Percentiles rank a stretch among this genome's conserved stretches.
These are phyloP conservation scores for Pantherophis guttatus DNA, from an alignment of 2,113 vertebrate species.

Conservation along the genomic window DNA sequence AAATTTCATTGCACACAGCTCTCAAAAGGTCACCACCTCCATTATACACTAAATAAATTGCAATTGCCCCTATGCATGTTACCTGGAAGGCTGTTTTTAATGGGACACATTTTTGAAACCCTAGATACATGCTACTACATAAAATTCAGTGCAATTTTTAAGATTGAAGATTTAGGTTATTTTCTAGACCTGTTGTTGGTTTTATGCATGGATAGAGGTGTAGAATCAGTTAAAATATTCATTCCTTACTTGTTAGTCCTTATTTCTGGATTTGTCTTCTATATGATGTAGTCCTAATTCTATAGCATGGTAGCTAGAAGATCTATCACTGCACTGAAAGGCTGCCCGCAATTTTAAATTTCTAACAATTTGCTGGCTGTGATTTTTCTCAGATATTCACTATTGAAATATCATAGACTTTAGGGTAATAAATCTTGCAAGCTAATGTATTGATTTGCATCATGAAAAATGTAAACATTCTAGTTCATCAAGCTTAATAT, in stretches of 20 bases:
- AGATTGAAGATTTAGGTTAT: not conserved
- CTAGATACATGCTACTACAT: not conserved
- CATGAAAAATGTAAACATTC: not conserved
- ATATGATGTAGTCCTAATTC: slow-evolving; percentile 5
- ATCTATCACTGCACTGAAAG: slow-evolving; percentile 5
- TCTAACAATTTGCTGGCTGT: slow-evolving; percentile 16
- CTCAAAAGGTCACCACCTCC: no score
- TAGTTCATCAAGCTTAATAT: not conserved
- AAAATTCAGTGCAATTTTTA: slow-evolving; percentile 1
- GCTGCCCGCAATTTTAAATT: not conserved
- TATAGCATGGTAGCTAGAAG: slow-evolving; percentile 7
- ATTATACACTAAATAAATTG: no score
- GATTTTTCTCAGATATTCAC: not conserved
- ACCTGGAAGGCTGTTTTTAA: not conserved
- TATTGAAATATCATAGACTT: not conserved
- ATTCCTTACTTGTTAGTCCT: not conserved
- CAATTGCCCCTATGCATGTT: not conserved
- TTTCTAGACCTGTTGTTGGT: slow-evolving; percentile 2
- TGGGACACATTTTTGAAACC: not conserved
- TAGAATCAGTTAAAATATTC: not conserved
- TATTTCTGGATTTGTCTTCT: not conserved
- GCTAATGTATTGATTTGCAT: not conserved
- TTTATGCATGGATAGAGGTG: not conserved
- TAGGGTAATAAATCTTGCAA: not conserved
- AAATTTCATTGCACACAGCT: no score